Evolutionary conservation across 2,888 invertebrate species (phyloP).

Genomic region (Rambutsinella grinnellia): DNA sequence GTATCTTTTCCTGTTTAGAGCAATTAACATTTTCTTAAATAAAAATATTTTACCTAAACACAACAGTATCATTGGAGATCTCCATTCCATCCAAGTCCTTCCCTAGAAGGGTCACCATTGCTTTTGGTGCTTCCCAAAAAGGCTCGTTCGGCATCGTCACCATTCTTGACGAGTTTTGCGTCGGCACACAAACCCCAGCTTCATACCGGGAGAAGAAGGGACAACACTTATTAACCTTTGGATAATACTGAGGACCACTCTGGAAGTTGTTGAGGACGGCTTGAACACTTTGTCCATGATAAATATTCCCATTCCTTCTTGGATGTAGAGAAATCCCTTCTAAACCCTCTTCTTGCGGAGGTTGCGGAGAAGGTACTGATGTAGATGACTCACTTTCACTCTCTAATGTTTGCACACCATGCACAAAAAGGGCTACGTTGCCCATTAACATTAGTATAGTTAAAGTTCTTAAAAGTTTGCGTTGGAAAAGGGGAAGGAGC

Average conservation of each 20-base stretch:
- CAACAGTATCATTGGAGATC: constrained; percentile 59
- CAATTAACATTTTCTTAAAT: background rate
- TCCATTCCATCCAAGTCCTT: constrained; percentile 57
- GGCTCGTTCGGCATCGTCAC: constrained; percentile 40
- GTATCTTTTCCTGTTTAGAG: constrained; percentile 1
- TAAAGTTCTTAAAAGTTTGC: background rate
- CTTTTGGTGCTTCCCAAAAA: constrained; percentile 60
- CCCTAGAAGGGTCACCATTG: constrained; percentile 54
- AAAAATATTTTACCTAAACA: constrained; percentile 57
- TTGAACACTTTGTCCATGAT: constrained; percentile 38
- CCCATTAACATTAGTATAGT: background rate
- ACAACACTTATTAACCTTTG: constrained; percentile 63
- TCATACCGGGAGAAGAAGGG: constrained; percentile 61
- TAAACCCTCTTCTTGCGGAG: background rate
- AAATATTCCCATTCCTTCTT: constrained; percentile 9
- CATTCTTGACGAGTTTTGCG: constrained; percentile 36
- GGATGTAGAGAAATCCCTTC: no score
- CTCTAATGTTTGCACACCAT: no score
- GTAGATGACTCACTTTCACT: background rate
- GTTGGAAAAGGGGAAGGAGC: background rate
- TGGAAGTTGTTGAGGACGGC: constrained; percentile 15
- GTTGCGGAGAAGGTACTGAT: background rate
- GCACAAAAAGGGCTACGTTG: no score
- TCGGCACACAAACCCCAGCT: constrained; percentile 59
- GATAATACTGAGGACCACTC: constrained; percentile 33